phyloP scores from a whole-genome alignment of 2,113 vertebrate genomes.

The Peromyscus polionotus region DNA sequence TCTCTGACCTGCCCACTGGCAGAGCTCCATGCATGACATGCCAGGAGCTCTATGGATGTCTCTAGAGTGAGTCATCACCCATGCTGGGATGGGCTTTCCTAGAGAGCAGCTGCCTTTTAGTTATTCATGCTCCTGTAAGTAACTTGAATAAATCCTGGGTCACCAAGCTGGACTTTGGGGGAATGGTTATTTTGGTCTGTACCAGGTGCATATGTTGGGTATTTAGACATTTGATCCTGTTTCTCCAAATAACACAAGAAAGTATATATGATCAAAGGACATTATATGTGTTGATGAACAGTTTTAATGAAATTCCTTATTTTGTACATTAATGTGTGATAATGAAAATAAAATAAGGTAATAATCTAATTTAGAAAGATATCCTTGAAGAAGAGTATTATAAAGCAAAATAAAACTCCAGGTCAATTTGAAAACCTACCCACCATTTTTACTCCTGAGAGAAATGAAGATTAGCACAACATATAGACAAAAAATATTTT shows the following conservation, averaged over 20 bases:
- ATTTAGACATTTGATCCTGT: not conserved
- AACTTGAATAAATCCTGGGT: not conserved
- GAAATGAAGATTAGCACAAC: not conserved
- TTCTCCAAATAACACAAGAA: not conserved
- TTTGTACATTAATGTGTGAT: not conserved
- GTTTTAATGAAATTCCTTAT: not conserved
- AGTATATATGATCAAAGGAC: not conserved
- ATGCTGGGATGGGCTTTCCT: not conserved
- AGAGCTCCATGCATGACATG: fast-evolving
- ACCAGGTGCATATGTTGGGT: no score
- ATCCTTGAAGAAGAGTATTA: not conserved
- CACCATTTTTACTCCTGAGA: not conserved
- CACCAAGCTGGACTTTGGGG: not conserved
- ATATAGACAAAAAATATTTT: not conserved
- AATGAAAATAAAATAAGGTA: not conserved
- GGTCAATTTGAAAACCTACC: not conserved
- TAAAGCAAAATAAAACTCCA: not conserved
- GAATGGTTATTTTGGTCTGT: not conserved
- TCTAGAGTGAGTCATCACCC: not conserved
- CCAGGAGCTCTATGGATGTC: not conserved
- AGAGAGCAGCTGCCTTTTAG: not conserved
- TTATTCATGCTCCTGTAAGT: not conserved
- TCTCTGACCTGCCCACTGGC: not conserved
- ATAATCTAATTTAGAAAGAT: not conserved
- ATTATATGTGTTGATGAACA: not conserved